Evolutionary conservation across 2,888 invertebrate species (phyloP).

Genomic region (Stenodera caucasica): DNA sequence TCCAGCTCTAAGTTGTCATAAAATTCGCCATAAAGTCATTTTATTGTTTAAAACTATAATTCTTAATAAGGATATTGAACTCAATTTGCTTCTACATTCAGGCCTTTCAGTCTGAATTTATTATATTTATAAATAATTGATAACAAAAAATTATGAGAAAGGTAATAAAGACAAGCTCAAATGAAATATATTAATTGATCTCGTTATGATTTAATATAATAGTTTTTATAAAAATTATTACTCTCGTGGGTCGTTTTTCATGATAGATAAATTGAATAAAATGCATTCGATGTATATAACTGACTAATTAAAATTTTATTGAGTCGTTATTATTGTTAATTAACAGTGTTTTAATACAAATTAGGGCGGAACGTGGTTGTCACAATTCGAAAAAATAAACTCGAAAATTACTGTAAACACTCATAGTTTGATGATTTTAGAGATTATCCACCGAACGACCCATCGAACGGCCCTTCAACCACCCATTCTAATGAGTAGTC

Average conservation of each 20-base stretch:
- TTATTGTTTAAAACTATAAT: background rate
- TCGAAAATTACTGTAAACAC: background rate
- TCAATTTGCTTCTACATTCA: background rate
- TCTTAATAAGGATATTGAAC: background rate
- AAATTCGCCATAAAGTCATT: no score
- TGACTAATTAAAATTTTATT: background rate
- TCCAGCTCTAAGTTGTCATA: background rate
- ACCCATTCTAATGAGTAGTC: no score
- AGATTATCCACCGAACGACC: background rate
- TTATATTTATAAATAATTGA: no score
- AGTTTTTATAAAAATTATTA: no score
- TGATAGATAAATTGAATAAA: no score
- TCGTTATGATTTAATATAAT: no score
- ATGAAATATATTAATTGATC: no score
- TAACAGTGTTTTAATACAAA: background rate
- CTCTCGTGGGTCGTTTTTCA: no score
- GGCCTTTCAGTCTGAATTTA: background rate
- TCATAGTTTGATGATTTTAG: background rate
- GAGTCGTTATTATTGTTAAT: background rate
- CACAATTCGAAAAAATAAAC: background rate
- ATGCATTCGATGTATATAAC: no score
- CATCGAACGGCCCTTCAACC: no score
- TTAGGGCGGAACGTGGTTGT: background rate
- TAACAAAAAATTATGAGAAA: no score
- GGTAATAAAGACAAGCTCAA: no score